Conservation (phyloP, 1,140 invertebrate species). For the Mycetomoellerius zeteki region DNA sequence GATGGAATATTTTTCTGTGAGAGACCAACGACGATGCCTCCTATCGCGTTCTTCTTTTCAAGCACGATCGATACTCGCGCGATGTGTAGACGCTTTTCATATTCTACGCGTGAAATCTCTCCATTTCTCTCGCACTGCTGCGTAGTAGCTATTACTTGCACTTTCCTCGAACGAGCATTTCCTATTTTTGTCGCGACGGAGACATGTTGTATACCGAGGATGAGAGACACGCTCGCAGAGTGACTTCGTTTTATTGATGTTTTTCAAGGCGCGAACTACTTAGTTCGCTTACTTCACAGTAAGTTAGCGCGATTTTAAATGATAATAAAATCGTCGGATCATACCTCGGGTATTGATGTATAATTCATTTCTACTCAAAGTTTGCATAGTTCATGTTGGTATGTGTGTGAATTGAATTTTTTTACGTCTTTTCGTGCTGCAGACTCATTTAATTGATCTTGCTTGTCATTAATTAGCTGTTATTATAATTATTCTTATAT, state of each 20-base stretch:
- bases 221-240: slow-evolving; percentile 27
- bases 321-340: slow-evolving; percentile 39
- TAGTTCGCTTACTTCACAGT: slow-evolving; percentile 28
- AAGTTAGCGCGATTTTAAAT: slow-evolving; percentile 32
- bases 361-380: slow-evolving; percentile 54
- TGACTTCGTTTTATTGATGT: slow-evolving; percentile 45
- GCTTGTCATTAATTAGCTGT: not conserved
- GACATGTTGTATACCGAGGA: slow-evolving; percentile 4
- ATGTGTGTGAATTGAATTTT: not conserved
- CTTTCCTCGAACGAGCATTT: slow-evolving; percentile 45
- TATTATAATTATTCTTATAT: not conserved
- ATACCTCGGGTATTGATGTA: slow-evolving; percentile 13
- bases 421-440: not conserved
- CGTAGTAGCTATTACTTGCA: slow-evolving; percentile 52
- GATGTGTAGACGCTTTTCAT: not conserved
- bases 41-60: slow-evolving; percentile 2
- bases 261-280: slow-evolving; percentile 3
- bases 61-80: slow-evolving; percentile 4
- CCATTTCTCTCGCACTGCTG: slow-evolving; percentile 11
- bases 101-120: slow-evolving; percentile 29
- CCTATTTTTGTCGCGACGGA: slow-evolving; percentile 53
- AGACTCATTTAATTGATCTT: not conserved
- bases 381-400: slow-evolving; percentile 29
- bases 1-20: not conserved
- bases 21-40: not conserved